Base-by-base conservation (phyloP, 2,888 invertebrate genomes). In the Lasiommata megera region DNA sequence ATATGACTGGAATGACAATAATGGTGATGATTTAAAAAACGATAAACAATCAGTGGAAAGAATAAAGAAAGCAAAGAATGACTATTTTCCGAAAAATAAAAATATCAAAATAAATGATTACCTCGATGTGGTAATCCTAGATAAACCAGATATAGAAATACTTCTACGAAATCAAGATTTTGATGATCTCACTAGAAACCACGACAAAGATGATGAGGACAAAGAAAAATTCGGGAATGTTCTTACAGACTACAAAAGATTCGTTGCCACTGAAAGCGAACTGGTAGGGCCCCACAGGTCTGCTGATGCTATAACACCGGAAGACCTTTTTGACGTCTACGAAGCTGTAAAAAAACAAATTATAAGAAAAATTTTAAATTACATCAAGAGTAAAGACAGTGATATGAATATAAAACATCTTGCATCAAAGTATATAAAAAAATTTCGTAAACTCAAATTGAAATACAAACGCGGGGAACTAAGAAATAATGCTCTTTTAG, bases 91-190 rank as follows among this genome's bases (percentile, higher is more conserved):
- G 9, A 23, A 53, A 11, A 7, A 12, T 11, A 44, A 44, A 44
- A 18, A 6, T 6, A 28, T 53, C 9, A 44, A 53, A 36, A 12
- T 36, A 5, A 47, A 47, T n/a, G 38, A 57, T 47, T 38, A 79
- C 14, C 52, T 78, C 51, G 77, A 79, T 36, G 73, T 76, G 1
- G 62, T 79, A 18, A 68, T 81, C n/a, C 54, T 81, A 0, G 71
- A 74, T 38, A 18, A 72, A 6, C 58, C 70, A 0, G 63, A 75
- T 34, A 58, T 71, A 41, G 65, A 68, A 7, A 56, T 58, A 3
- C 55, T 67, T 8, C n/a, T 70, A 1, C 53, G 29, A 36, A 52
- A 51, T 37, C 14, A 37, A 16, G 28, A 38, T 9, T 60, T 60
- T 6, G 6, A 41, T 43, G 62, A 62, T 48, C 41, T 57, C 12